A percentile compares a stretch with the other conserved stretches of the same genome.
These are phyloP conservation scores for Chelidonichthys spinosus DNA, from an alignment of 2,797 vertebrate genomes.

Conservation along the genomic window DNA sequence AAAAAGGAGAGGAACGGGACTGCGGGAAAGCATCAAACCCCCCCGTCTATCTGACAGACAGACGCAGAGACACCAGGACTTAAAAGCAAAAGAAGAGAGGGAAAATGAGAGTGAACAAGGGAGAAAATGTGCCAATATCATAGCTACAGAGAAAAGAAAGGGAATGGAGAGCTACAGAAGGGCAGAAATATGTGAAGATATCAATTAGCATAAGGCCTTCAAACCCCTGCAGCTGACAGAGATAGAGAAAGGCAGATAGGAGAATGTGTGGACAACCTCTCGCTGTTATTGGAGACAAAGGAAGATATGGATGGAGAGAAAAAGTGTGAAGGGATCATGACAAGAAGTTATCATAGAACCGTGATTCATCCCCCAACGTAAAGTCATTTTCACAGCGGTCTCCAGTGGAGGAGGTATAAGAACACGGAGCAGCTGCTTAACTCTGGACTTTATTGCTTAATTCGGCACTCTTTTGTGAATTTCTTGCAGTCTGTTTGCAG, in stretches of 20 bases:
- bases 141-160: neutral
- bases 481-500: constrained; percentile 4
- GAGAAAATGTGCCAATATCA: constrained; percentile 27
- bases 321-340: constrained; percentile 16
- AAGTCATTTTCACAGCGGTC: constrained; percentile 26
- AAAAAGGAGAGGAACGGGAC: constrained; percentile 39
- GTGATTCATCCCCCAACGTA: constrained; percentile 24
- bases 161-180: neutral
- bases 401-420: constrained; percentile 16
- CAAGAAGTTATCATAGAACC: constrained; percentile 45
- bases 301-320: neutral
- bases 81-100: constrained; percentile 38
- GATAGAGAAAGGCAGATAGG: constrained; percentile 40
- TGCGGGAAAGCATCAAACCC: constrained; percentile 38
- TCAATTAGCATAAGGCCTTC: constrained; percentile 42
- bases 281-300: constrained; percentile 13
- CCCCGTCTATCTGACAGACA: constrained; percentile 20
- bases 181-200: constrained; percentile 32
- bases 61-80: constrained; percentile 20
- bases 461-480: neutral
- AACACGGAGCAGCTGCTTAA: constrained; percentile 39
- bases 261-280: constrained; percentile 10
- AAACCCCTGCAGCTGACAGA: constrained; percentile 16
- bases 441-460: constrained; percentile 12
- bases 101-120: constrained; percentile 38